Evolutionary conservation across 2,888 invertebrate genomes (phyloP), one percentile per base, ranked within the genome.

Genomic region (Theristus sp.): DNA sequence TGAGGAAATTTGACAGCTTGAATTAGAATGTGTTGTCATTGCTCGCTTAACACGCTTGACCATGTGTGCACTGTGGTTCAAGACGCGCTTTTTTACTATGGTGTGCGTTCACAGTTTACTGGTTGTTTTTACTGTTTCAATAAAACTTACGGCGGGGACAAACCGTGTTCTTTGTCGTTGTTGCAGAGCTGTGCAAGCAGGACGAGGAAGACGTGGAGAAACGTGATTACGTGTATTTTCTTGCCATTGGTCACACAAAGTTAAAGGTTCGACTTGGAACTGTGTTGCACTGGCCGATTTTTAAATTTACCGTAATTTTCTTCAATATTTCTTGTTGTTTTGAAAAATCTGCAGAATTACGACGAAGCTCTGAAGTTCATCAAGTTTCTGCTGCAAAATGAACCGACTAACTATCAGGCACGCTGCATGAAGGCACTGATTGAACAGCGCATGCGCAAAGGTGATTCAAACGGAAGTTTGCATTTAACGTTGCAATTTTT

Each of bases 201-300:
- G 83, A 86, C 69, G 85, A 85, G 6, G 75, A 75, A 56, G 66
- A 63, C 58, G 62, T 67, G 10, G 86, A 86, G 58, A 86, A 85
- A 74, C 79, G 94, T 64, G 94, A 96, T 76, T 94, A 91, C 75
- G 81, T 96, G 60, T 96, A 88, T 79, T 96, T 91, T 76, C 81
- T 96, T 74, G 87, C 93, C 6, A 84, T 96, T 68, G 96, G 90
- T 64, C 84, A 87, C 78, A 88, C 91, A 1, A 82, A 91, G 73
- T 81, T 93, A 68, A 93, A 83, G 82, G 86, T 49, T 3, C n/a
- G 20, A 20, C 13, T n/a, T 17, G 24, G n/a, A n/a, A n/a, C n/a
- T n/a, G n/a, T n/a, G n/a, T n/a, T n/a, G n/a, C n/a, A n/a, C n/a
- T n/a, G n/a, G n/a, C n/a, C n/a, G n/a, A n/a, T n/a, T n/a, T n/a